A percentile compares a stretch with the other conserved stretches of the same genome.
phyloP scores from a whole-genome alignment of 2,888 invertebrate genomes.

The Eledona agricola region DNA sequence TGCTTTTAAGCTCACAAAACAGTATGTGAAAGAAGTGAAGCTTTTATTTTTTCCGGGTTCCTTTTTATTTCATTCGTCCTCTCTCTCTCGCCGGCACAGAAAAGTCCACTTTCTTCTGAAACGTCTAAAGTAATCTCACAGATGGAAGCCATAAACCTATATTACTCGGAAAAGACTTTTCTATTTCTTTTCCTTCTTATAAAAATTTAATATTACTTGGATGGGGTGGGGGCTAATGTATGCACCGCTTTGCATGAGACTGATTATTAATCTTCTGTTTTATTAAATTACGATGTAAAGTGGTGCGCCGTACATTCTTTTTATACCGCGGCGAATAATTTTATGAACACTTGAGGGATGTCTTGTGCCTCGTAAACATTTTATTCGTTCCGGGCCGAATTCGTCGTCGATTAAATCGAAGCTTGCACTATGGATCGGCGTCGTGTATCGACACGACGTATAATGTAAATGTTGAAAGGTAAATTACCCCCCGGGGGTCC shows the following conservation, averaged over 20 bases:
- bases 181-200: slow-evolving; percentile 63
- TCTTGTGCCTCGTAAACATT: slow-evolving; percentile 56
- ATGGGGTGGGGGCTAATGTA: slow-evolving; percentile 48
- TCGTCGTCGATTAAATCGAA: slow-evolving; percentile 39
- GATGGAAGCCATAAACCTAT: slow-evolving; percentile 65
- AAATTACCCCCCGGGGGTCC: slow-evolving; percentile 42
- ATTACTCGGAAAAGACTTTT: slow-evolving; percentile 64
- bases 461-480: slow-evolving; percentile 38
- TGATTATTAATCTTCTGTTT: too few relatives aligned
- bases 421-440: slow-evolving; percentile 24
- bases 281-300: too few relatives aligned
- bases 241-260: too few relatives aligned
- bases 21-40: slow-evolving; percentile 55
- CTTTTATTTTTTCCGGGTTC: slow-evolving; percentile 55
- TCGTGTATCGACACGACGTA: slow-evolving; percentile 43
- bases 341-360: slow-evolving; percentile 48
- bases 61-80: slow-evolving; percentile 54
- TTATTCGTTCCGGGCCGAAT: slow-evolving; percentile 49
- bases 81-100: slow-evolving; percentile 53
- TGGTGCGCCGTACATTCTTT: too few relatives aligned
- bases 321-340: too few relatives aligned
- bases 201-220: slow-evolving; percentile 64
- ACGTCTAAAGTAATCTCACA: slow-evolving; percentile 64
- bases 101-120: slow-evolving; percentile 63
- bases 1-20: slow-evolving; percentile 56